Evolutionary conservation across 1,140 invertebrate genomes (phyloP), one percentile per base, ranked within the genome.

Genomic region (Zaprionus nigranus): DNA sequence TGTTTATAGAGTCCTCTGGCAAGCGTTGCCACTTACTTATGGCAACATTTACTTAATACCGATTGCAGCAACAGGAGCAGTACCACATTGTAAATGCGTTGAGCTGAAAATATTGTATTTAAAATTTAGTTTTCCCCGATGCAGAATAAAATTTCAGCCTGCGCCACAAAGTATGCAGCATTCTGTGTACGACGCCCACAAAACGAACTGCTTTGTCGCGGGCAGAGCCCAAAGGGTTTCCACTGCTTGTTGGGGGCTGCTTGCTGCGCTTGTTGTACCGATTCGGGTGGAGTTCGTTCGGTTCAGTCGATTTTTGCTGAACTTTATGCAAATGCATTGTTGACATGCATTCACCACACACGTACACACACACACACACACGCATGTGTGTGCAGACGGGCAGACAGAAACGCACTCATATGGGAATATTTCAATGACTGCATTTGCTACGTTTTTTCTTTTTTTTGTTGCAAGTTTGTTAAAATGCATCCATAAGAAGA

Each of bases 31-130:
- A 84, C 81, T 91, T 91, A 91, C 78, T 76, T 83, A 78, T 54
- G 80, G 68, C 82, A 90, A 90, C 86, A 90, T 91, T 91, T 91
- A 82, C 83, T 88, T 87, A 91, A 79, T 72, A 77, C 81, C 85
- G 66, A 84, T 60, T 56, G 59, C 69, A 81, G 53, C 67, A 81
- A 49, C 82, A 79, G 67, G 78, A 72, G 28, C 71, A 82, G 56
- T 58, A 85, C n/a, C 40, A 63, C 73, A 81, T 49, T 90, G 81
- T 76, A 69, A 74, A 73, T 63, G 84, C 71, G 78, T 78, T 78
- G 56, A 87, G 66, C 78, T 82, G 70, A 76, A 90, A 90, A n/a
- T n/a, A 85, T 90, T 90, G 79, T 85, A 80, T 90, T 90, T 90
- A 90, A 90, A 85, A 82, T 82, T 75, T 54, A 46, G n/a, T 46